A percentile compares a stretch with the other conserved stretches of the same genome.
Evolutionary conservation across 2,888 invertebrate species (phyloP).

Genomic region (Euphydryas editha): DNA sequence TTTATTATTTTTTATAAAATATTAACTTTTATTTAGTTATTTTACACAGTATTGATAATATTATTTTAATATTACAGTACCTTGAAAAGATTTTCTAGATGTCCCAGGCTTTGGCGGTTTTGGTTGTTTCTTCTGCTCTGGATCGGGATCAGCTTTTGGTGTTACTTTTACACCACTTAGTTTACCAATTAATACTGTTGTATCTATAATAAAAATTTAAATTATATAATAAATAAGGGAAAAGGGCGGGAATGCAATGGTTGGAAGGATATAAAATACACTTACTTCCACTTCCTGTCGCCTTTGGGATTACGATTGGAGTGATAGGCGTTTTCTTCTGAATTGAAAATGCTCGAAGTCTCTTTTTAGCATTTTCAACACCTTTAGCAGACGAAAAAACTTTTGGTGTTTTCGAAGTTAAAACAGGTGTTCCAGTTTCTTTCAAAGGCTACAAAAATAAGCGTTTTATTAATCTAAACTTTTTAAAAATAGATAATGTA

Average conservation of each 20-base stretch:
- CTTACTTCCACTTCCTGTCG: constrained; percentile 60
- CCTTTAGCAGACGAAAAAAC: constrained; percentile 56
- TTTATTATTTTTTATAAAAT: too few species aligned
- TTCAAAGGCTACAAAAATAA: constrained; percentile 24
- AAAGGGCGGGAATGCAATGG: too few species aligned
- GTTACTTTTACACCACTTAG: constrained; percentile 61
- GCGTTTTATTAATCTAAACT: too few species aligned
- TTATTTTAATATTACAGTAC: constrained; percentile 37
- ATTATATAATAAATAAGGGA: not conserved
- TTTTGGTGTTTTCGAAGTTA: constrained; percentile 15
- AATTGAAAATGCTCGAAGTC: constrained; percentile 77
- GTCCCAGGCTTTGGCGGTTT: constrained; percentile 75
- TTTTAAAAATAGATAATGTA: too few species aligned
- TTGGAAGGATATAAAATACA: constrained; percentile 16
- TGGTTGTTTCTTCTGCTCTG: constrained; percentile 60
- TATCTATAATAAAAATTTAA: constrained; percentile 48
- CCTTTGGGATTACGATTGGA: constrained; percentile 57
- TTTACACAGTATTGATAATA: too few species aligned
- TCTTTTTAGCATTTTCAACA: constrained; percentile 74
- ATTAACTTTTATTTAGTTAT: too few species aligned
- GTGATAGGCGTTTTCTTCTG: constrained; percentile 72
- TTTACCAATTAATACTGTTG: constrained; percentile 75
- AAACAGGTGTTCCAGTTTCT: not conserved
- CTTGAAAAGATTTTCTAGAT: constrained; percentile 51
- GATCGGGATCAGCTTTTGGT: constrained; percentile 57